phyloP scores from a whole-genome alignment of 30 jellyfish, hydroid and myxozoan species.

The Chironex yamaguchii region DNA sequence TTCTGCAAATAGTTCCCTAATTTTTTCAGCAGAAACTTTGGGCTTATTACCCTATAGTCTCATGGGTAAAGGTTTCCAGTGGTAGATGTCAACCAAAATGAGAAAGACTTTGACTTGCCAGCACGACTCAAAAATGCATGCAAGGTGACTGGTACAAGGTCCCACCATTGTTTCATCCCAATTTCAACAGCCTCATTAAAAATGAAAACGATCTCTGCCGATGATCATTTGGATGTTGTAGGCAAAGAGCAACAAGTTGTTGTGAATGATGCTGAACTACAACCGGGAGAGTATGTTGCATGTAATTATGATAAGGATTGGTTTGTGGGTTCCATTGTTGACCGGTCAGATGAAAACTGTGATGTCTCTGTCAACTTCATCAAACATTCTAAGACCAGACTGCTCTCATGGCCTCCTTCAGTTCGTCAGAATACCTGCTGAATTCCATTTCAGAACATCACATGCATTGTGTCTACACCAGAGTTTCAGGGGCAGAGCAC shows the following conservation, averaged over 20 bases:
- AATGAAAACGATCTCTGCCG: slow-evolving; percentile 66
- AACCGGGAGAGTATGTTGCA: slow-evolving; percentile 64
- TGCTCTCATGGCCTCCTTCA: too few relatives aligned
- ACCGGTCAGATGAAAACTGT: slow-evolving; percentile 34
- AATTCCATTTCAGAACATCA: slow-evolving; percentile 38
- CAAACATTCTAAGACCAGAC: too few relatives aligned
- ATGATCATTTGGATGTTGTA: slow-evolving; percentile 16
- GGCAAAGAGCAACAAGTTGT: not conserved
- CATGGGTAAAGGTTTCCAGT: too few relatives aligned
- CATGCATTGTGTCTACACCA: too few relatives aligned
- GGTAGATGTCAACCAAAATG: too few relatives aligned
- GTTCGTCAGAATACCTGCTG: too few relatives aligned
- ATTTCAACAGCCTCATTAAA: slow-evolving; percentile 15
- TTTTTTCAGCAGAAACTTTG: too few relatives aligned
- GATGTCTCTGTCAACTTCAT: slow-evolving; percentile 54
- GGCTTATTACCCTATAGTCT: too few relatives aligned
- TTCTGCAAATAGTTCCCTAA: too few relatives aligned
- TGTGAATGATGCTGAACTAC: not conserved
- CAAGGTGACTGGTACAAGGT: slow-evolving; percentile 61
- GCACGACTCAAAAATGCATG: too few relatives aligned
- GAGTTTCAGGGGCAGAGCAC: too few relatives aligned
- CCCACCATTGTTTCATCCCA: slow-evolving; percentile 55
- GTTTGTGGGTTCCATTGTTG: slow-evolving; percentile 23
- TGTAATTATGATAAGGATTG: slow-evolving; percentile 39
- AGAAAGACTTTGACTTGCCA: too few relatives aligned